A percentile compares a stretch with the other conserved stretches of the same genome.
Conservation (phyloP, 2,797 vertebrate genomes). For the Myripristis jacobus region DNA sequence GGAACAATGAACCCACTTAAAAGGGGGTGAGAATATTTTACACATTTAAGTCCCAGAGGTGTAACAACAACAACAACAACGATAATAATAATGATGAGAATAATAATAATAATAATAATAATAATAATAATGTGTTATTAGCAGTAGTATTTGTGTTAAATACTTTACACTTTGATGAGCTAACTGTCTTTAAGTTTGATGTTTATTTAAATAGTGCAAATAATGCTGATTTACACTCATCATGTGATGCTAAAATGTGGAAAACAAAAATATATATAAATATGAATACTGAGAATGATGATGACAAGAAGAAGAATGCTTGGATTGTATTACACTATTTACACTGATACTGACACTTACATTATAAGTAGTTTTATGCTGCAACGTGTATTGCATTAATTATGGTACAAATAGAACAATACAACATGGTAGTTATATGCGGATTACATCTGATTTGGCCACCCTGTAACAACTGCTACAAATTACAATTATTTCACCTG, state of each 20-base stretch:
- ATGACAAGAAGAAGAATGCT: slow-evolving; percentile 30
- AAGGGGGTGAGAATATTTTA: slow-evolving; percentile 49
- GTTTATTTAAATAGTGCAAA: slow-evolving; percentile 40
- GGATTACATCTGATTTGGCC: slow-evolving; percentile 73
- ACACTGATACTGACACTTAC: slow-evolving; percentile 44
- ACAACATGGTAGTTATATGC: slow-evolving; percentile 56
- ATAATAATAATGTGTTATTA: slow-evolving; percentile 49
- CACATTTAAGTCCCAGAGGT: slow-evolving; percentile 74
- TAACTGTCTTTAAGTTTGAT: slow-evolving; percentile 12
- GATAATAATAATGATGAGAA: slow-evolving; percentile 47
- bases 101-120: slow-evolving; percentile 47
- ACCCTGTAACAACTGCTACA: slow-evolving; percentile 85
- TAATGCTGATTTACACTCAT: slow-evolving; percentile 42
- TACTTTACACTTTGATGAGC: slow-evolving; percentile 39
- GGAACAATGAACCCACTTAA: slow-evolving; percentile 47
- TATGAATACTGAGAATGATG: slow-evolving; percentile 14
- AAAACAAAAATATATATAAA: slow-evolving; percentile 23
- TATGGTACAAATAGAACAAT: slow-evolving; percentile 67
- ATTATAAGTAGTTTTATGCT: slow-evolving; percentile 34
- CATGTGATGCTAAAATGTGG: slow-evolving; percentile 14
- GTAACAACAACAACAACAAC: slow-evolving; percentile 50
- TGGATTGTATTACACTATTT: slow-evolving; percentile 60
- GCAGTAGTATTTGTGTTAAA: slow-evolving; percentile 40
- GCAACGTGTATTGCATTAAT: slow-evolving; percentile 68
- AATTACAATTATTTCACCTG: slow-evolving; percentile 85